A percentile compares a stretch with the other conserved stretches of the same genome.
These are phyloP conservation scores for Pseudopipra pipra DNA, from an alignment of 2,113 vertebrate species.

Conservation along the genomic window DNA sequence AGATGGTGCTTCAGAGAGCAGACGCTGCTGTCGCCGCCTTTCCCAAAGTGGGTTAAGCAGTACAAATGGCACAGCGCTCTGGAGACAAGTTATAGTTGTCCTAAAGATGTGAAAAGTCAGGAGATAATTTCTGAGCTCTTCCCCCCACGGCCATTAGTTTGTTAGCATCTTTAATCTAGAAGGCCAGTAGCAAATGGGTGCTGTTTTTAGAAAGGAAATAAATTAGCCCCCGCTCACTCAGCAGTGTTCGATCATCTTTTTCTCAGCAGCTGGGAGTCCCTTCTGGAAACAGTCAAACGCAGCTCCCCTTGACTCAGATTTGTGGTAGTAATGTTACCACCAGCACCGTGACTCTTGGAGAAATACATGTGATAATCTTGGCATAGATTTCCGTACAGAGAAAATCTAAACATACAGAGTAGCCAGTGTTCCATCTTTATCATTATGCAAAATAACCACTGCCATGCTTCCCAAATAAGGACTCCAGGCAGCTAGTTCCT, in stretches of 20 bases:
- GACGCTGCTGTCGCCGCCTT: background rate
- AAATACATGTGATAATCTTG: background rate
- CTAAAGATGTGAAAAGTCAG: background rate
- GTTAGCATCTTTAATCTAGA: background rate
- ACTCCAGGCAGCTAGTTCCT: background rate
- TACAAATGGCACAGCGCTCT: background rate
- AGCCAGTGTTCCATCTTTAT: background rate
- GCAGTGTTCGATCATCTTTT: background rate
- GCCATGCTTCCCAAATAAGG: background rate
- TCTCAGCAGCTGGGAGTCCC: background rate
- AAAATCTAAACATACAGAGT: background rate
- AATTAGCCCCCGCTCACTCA: background rate
- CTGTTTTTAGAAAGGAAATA: background rate
- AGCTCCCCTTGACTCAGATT: background rate
- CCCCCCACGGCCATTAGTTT: background rate
- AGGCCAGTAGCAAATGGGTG: background rate
- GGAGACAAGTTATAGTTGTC: background rate
- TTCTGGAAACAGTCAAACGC: background rate
- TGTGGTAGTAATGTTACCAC: background rate
- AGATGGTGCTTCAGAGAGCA: background rate
- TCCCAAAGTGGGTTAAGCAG: background rate
- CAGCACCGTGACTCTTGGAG: background rate
- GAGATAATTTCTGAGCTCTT: background rate
- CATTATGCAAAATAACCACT: background rate
- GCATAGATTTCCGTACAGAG: background rate